These are phyloP conservation scores for Cryptocephalus primarius DNA, from an alignment of 2,888 invertebrate species.

Conservation along the genomic window DNA sequence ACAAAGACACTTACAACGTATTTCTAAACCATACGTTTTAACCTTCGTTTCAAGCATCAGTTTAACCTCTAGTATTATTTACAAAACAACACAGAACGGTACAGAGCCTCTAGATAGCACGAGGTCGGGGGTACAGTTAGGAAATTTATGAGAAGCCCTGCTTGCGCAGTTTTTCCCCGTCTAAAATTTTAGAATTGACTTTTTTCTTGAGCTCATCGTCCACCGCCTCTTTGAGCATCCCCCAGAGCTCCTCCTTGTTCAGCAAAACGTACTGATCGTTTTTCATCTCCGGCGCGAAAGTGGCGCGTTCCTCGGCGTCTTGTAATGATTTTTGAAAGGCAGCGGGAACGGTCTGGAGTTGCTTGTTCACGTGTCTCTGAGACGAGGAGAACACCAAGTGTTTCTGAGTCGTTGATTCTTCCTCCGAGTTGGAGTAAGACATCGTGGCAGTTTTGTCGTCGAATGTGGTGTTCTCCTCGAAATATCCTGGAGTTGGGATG, in stretches of 20 bases:
- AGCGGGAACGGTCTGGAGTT: neutral
- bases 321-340: slow-evolving; percentile 6
- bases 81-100: no score
- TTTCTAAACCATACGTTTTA: slow-evolving; percentile 11
- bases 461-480: neutral
- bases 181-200: slow-evolving; percentile 12
- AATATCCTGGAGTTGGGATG: neutral
- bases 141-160: slow-evolving; percentile 19
- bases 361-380: neutral
- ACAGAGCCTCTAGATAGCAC: neutral
- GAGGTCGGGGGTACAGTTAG: neutral
- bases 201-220: slow-evolving; percentile 24
- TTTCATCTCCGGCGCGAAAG: slow-evolving; percentile 30
- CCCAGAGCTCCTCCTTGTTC: slow-evolving; percentile 51
- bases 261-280: slow-evolving; percentile 46
- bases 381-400: neutral
- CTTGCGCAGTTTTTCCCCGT: slow-evolving; percentile 15
- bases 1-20: slow-evolving; percentile 16
- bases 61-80: no score
- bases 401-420: neutral
- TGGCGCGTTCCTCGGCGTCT: slow-evolving; percentile 10
- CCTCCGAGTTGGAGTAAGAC: neutral
- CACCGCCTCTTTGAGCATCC: slow-evolving; percentile 47
- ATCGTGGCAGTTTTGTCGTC: neutral
- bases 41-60: slow-evolving; percentile 2